These are phyloP conservation scores for Morelia viridis DNA, from an alignment of 2,797 vertebrate genomes.

Conservation along the genomic window DNA sequence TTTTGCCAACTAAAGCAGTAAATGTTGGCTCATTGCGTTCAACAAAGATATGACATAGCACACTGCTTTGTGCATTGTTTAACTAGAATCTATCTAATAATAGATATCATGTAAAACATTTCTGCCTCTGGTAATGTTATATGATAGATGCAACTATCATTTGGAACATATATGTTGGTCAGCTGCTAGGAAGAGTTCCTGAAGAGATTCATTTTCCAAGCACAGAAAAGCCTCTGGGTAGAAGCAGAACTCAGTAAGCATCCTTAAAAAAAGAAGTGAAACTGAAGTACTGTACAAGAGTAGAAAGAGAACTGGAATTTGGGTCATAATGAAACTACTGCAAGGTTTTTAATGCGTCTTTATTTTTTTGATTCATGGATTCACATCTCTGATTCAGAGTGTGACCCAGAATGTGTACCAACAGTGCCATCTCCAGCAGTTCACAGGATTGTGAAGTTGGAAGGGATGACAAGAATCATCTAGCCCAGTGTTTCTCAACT, in stretches of 20 bases:
- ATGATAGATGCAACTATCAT: too few relatives aligned
- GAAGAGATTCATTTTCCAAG: constrained; percentile 52
- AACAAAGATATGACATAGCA: too few relatives aligned
- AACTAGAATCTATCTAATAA: too few relatives aligned
- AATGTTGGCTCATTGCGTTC: too few relatives aligned
- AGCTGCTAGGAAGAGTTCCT: neutral
- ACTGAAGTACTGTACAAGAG: constrained; percentile 7
- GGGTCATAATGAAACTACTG: neutral
- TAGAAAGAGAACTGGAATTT: neutral
- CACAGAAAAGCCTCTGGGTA: constrained; percentile 36
- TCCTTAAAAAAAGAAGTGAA: constrained; percentile 54
- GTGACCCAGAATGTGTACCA: neutral
- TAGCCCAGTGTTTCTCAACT: neutral
- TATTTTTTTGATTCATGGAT: neutral
- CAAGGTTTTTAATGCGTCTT: constrained; percentile 7
- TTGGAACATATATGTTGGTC: too few relatives aligned
- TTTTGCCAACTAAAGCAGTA: too few relatives aligned
- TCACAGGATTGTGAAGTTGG: neutral
- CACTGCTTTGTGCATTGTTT: too few relatives aligned
- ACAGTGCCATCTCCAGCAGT: neutral
- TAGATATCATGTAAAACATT: neutral
- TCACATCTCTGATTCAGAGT: neutral
- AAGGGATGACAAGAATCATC: neutral
- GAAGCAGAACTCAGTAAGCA: constrained; percentile 41
- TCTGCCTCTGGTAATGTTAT: too few relatives aligned